phyloP scores from a whole-genome alignment of 2,888 invertebrate species.

The Julus scandinavius region DNA sequence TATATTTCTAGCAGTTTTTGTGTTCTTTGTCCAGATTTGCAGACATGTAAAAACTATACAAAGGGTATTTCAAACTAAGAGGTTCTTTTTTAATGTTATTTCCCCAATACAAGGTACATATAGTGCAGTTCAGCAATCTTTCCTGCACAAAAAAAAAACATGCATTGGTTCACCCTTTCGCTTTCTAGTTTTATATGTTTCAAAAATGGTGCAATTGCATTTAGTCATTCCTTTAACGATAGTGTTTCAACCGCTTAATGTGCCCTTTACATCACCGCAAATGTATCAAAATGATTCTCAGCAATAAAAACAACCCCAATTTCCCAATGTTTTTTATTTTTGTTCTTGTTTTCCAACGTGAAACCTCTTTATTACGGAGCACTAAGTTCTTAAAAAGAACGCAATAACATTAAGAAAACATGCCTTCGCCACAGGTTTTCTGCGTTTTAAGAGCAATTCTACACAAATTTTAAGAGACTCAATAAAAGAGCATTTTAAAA shows the following conservation, averaged over 20 bases:
- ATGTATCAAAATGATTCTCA: not conserved
- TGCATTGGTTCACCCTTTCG: not conserved
- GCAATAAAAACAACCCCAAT: not conserved
- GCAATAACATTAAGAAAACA: not conserved
- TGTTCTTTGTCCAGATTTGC: too few relatives aligned
- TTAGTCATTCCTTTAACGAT: not conserved
- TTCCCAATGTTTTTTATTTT: not conserved
- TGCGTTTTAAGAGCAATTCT: not conserved
- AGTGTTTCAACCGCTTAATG: not conserved
- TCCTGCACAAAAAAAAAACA: not conserved
- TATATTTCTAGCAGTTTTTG: too few relatives aligned
- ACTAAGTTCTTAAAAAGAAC: not conserved
- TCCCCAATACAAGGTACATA: too few relatives aligned
- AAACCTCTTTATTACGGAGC: not conserved
- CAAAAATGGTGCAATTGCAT: not conserved
- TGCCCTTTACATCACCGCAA: not conserved
- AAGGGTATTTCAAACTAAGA: too few relatives aligned
- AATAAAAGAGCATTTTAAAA: not conserved
- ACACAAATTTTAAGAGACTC: not conserved
- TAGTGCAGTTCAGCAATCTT: too few relatives aligned
- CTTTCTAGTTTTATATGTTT: not conserved
- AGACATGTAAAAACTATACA: too few relatives aligned
- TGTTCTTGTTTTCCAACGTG: not conserved
- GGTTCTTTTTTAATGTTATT: too few relatives aligned
- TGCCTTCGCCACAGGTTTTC: constrained; percentile 6